Conservation (phyloP, 1,140 invertebrate species). For the Drosophila pruinosa region DNA sequence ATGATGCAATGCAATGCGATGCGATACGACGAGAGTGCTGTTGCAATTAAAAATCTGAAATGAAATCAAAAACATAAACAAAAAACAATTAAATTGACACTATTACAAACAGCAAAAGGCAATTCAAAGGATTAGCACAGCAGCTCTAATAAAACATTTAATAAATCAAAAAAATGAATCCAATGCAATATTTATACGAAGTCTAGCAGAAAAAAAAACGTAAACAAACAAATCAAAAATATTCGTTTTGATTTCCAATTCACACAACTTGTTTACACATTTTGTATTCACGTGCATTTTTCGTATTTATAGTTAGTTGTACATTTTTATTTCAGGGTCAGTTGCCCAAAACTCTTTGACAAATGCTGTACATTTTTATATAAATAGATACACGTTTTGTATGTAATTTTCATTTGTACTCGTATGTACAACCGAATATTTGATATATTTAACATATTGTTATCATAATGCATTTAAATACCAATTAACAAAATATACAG, state of each 20-base stretch:
- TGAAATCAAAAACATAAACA: background rate
- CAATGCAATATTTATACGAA: background rate
- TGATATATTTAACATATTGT: conserved; percentile 81
- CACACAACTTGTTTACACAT: conserved; percentile 12
- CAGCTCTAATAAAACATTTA: conserved; percentile 16
- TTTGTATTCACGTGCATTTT: background rate
- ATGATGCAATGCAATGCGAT: background rate
- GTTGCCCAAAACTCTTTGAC: background rate
- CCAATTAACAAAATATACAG: conserved; percentile 32
- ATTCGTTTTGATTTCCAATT: conserved; percentile 14
- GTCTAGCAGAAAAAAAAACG: background rate
- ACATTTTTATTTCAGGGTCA: conserved; percentile 9
- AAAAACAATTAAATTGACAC: conserved; percentile 19
- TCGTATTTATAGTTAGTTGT: background rate
- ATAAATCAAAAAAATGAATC: conserved; percentile 3
- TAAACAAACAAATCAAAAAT: conserved; percentile 13
- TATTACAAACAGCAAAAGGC: conserved; percentile 5
- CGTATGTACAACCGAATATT: conserved; percentile 46
- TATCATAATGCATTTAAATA: conserved; percentile 75
- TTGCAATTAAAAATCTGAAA: background rate
- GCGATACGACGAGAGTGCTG: background rate
- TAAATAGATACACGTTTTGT: background rate
- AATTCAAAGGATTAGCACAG: conserved; percentile 10
- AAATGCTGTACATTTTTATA: conserved; percentile 4
- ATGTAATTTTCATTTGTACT: conserved; percentile 19